A percentile compares a stretch with the other conserved stretches of the same genome.
Evolutionary conservation across 2,113 vertebrate species (phyloP).

Genomic region (Sebastes fasciatus): DNA sequence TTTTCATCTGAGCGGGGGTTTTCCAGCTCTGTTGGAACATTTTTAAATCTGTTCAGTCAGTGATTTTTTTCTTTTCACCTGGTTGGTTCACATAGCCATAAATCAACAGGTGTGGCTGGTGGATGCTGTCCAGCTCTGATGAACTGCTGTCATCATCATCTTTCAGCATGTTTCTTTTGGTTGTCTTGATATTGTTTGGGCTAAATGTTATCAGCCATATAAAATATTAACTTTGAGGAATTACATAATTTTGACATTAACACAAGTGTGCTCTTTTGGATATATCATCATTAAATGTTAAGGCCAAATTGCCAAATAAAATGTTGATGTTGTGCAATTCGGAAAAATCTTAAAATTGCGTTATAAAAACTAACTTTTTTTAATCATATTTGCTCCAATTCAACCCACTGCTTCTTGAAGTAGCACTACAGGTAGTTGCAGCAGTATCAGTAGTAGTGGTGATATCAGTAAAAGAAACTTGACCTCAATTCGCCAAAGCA

Average conservation of each 20-base stretch:
- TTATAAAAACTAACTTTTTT: no score
- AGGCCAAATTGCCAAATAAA: not conserved
- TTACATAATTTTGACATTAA: not conserved
- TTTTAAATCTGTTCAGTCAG: not conserved
- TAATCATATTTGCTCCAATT: no score
- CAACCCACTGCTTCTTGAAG: no score
- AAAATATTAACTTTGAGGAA: not conserved
- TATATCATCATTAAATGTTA: not conserved
- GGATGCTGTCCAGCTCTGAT: not conserved
- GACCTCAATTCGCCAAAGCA: not conserved
- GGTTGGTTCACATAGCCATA: not conserved
- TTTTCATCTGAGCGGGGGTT: not conserved
- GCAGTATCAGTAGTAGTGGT: no score
- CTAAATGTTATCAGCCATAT: not conserved
- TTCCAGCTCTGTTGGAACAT: not conserved
- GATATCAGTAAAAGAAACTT: no score
- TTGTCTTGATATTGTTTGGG: no score
- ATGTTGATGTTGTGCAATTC: not conserved
- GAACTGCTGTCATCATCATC: not conserved
- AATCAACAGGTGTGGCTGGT: not conserved
- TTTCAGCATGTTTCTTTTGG: not conserved
- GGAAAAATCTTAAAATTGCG: no score
- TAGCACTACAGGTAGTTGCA: no score
- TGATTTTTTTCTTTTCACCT: not conserved
- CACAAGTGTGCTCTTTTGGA: not conserved